Evolutionary conservation across 2,888 invertebrate species (phyloP).

Genomic region (Drosophila seclusa): DNA sequence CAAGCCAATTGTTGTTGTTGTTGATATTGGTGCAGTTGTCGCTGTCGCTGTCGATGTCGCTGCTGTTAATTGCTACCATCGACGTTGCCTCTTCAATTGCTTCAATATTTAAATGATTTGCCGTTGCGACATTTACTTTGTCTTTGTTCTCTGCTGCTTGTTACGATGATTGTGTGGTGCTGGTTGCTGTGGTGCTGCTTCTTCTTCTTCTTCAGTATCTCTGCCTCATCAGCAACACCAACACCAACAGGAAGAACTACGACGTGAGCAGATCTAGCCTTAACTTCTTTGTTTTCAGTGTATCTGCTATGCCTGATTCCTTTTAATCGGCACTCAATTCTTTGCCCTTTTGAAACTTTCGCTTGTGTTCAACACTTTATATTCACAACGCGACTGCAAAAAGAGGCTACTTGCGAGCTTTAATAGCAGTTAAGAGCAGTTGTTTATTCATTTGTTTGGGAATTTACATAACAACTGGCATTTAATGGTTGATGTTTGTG

Average conservation of each 20-base stretch:
- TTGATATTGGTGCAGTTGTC: slow-evolving; percentile 23
- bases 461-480: background rate
- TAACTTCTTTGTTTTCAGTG: slow-evolving; percentile 33
- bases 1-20: slow-evolving; percentile 26
- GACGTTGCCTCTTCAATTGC: slow-evolving; percentile 65
- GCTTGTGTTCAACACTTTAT: slow-evolving; percentile 51
- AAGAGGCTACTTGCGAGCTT: slow-evolving; percentile 26
- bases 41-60: slow-evolving; percentile 31
- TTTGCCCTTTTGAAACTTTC: slow-evolving; percentile 55
- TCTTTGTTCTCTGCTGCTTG: slow-evolving; percentile 28
- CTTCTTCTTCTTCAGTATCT: slow-evolving; percentile 13
- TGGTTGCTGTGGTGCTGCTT: background rate
- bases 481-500: background rate
- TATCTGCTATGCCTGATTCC: slow-evolving; percentile 27
- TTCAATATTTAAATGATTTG: slow-evolving; percentile 71
- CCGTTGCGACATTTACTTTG: slow-evolving; percentile 62
- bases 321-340: slow-evolving; percentile 34
- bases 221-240: slow-evolving; percentile 30
- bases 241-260: slow-evolving; percentile 35
- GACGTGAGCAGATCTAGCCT: slow-evolving; percentile 18
- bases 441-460: slow-evolving; percentile 14
- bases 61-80: slow-evolving; percentile 66
- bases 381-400: slow-evolving; percentile 44
- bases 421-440: slow-evolving; percentile 11
- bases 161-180: slow-evolving; percentile 3